Conservation (phyloP, 2,113 vertebrate genomes). For the Lepus americanus region DNA sequence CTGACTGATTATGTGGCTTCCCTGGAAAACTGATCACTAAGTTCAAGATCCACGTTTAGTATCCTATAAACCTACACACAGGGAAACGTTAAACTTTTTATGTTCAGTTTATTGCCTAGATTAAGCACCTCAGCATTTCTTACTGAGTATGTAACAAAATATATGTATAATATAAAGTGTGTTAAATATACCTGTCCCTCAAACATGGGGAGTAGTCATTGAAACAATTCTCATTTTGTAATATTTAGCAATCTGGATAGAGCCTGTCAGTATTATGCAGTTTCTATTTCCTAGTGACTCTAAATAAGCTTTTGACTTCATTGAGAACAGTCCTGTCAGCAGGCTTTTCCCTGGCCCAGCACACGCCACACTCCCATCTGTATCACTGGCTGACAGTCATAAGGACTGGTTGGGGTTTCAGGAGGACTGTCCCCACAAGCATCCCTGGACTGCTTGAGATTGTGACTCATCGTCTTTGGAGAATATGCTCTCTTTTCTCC, state of each 20-base stretch:
- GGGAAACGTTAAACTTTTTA: conserved; percentile 59
- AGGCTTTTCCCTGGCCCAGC: neutral
- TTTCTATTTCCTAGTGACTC: neutral
- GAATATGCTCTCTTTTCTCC: neutral
- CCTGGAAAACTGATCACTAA: conserved; percentile 93
- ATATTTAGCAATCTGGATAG: conserved; percentile 67
- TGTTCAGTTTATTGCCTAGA: conserved; percentile 74
- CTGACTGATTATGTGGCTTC: conserved; percentile 99
- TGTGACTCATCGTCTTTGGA: neutral
- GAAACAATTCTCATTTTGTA: conserved; percentile 56
- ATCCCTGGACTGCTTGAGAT: neutral
- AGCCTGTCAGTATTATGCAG: conserved; percentile 74
- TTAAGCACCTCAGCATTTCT: neutral
- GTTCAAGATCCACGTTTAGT: conserved; percentile 65
- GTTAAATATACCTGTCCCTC: conserved; percentile 66
- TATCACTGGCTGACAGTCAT: accelerated
- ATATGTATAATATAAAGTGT: conserved; percentile 40
- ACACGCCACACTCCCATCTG: accelerated
- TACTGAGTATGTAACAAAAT: conserved; percentile 68
- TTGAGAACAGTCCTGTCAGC: neutral
- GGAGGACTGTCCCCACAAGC: neutral
- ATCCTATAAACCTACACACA: conserved; percentile 76
- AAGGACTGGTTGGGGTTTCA: neutral
- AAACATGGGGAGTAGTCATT: conserved; percentile 68
- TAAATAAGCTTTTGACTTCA: accelerated